Conservation (phyloP, 2,113 vertebrate species). For the Aplodontia rufa region DNA sequence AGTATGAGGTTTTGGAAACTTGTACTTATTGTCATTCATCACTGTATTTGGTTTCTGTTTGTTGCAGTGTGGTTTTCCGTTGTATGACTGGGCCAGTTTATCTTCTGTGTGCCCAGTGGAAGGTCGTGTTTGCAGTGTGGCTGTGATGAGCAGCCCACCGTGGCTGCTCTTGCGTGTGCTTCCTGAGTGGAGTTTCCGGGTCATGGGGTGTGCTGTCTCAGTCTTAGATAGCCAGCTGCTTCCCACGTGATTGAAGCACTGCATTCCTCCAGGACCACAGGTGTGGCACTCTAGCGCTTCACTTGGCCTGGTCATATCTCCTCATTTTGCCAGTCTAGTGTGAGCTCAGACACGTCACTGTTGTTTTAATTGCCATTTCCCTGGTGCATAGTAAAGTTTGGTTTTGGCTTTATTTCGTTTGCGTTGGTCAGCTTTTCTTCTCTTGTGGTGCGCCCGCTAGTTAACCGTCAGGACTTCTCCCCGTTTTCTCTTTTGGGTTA, state of each 20-base stretch:
- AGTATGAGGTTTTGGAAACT: background rate
- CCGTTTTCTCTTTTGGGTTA: background rate
- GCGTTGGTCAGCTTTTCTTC: background rate
- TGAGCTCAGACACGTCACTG: background rate
- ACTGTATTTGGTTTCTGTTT: background rate
- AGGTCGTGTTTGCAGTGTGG: background rate
- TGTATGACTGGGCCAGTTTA: background rate
- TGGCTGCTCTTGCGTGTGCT: accelerated
- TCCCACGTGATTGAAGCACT: background rate
- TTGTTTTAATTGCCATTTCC: background rate
- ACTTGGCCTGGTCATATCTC: background rate
- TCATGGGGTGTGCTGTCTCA: background rate
- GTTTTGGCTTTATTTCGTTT: background rate
- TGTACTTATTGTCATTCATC: background rate
- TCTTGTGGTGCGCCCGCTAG: accelerated
- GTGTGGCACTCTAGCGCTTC: background rate
- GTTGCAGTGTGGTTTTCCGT: background rate
- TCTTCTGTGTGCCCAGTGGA: background rate
- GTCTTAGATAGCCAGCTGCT: background rate
- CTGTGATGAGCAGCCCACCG: background rate
- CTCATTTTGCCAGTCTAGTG: background rate
- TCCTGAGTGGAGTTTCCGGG: background rate
- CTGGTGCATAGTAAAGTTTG: background rate
- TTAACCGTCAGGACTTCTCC: background rate
- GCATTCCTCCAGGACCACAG: background rate